phyloP scores from a whole-genome alignment of 2,888 invertebrate species.

The Melieria omissa region DNA sequence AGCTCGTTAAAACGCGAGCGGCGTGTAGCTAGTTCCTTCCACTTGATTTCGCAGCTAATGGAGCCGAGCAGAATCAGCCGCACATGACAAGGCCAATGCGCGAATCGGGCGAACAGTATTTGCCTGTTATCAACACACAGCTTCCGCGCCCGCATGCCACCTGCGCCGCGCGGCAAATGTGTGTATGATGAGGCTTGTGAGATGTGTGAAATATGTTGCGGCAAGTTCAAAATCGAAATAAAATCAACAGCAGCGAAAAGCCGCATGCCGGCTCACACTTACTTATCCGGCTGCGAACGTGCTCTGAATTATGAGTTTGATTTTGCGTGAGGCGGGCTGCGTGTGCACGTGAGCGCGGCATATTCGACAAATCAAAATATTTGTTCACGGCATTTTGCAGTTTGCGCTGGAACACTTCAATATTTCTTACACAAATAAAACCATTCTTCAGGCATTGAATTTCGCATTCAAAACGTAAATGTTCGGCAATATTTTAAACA shows the following conservation, averaged over 20 bases:
- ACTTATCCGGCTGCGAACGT: conserved; percentile 15
- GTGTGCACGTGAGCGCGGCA: not conserved
- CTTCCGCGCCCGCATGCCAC: not conserved
- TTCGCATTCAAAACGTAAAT: conserved; percentile 28
- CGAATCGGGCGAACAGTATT: no score
- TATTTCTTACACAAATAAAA: conserved; percentile 16
- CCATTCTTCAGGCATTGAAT: conserved; percentile 4
- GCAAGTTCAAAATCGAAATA: conserved; percentile 23
- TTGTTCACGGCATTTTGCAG: conserved; percentile 23
- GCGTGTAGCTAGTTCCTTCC: conserved; percentile 34
- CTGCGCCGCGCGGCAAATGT: not conserved
- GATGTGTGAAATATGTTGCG: conserved; percentile 25
- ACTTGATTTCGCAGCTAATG: conserved; percentile 46
- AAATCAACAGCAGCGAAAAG: conserved; percentile 24
- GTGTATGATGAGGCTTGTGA: not conserved
- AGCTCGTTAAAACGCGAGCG: not conserved
- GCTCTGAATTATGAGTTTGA: conserved; percentile 14
- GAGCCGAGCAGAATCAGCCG: conserved; percentile 27
- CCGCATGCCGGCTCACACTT: not conserved
- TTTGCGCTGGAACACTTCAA: conserved; percentile 1
- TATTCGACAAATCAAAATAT: conserved; percentile 31
- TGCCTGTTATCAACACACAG: no score
- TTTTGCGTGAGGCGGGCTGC: not conserved
- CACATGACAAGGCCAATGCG: not conserved
- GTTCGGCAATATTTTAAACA: conserved; percentile 30